A percentile compares a stretch with the other conserved stretches of the same genome.
phyloP scores from a whole-genome alignment of 2,797 vertebrate genomes.

The Acanthiza pusilla region DNA sequence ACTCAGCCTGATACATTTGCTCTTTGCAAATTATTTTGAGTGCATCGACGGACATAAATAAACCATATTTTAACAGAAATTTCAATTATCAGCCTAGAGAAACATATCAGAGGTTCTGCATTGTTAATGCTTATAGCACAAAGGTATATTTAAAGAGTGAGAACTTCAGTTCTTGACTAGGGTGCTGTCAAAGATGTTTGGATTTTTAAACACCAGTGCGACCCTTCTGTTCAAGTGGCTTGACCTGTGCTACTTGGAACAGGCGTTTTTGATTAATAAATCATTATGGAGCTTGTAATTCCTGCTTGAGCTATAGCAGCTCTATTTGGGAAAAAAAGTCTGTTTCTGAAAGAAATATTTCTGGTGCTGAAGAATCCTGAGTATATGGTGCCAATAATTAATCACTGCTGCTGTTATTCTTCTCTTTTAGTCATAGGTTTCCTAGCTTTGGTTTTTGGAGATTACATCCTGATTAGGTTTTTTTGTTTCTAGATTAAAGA shows the following conservation, averaged over 20 bases:
- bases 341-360: background rate
- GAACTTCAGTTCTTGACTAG: background rate
- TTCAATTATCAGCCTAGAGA: background rate
- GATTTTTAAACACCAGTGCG: background rate
- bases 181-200: background rate
- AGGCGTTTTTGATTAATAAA: background rate
- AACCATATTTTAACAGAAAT: background rate
- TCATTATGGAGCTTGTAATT: background rate
- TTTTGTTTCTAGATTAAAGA: background rate
- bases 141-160: background rate
- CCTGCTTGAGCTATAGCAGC: background rate
- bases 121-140: background rate
- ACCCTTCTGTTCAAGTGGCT: background rate
- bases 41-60: background rate
- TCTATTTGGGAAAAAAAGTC: background rate
- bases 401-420: background rate
- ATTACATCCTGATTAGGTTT: background rate
- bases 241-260: background rate
- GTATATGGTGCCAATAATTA: background rate
- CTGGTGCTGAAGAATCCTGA: background rate
- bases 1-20: background rate
- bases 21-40: slow-evolving; percentile 34
- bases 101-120: background rate
- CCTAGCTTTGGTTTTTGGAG: background rate
- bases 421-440: background rate